These are phyloP conservation scores for Hippocampus barbouri DNA, from an alignment of 2,113 vertebrate genomes.

Conservation along the genomic window DNA sequence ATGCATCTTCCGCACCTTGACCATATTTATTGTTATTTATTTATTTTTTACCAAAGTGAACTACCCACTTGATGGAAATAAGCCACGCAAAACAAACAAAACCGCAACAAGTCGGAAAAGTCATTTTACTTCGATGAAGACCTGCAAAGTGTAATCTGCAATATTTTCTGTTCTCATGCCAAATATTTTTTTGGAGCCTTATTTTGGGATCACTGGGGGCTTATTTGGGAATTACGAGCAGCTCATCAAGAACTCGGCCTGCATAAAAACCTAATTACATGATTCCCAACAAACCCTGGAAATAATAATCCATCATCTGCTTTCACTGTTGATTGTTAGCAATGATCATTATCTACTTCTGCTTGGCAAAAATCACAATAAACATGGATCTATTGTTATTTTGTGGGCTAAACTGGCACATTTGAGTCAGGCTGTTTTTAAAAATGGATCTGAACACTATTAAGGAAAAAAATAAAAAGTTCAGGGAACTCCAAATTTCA, in stretches of 20 bases:
- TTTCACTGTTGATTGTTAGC: background rate
- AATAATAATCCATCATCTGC: background rate
- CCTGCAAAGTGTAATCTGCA: background rate
- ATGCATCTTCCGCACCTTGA: too few species aligned
- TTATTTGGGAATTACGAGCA: background rate
- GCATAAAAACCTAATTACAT: background rate
- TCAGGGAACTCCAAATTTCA: too few species aligned
- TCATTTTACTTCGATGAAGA: background rate
- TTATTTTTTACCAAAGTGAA: background rate
- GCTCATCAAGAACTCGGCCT: background rate
- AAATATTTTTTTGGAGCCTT: background rate
- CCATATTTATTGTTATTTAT: too few species aligned
- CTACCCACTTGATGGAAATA: background rate
- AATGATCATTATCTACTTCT: background rate
- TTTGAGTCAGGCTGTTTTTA: too few species aligned
- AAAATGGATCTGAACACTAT: too few species aligned
- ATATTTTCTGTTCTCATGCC: background rate
- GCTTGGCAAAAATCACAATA: background rate
- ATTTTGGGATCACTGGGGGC: background rate
- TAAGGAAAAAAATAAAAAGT: too few species aligned
- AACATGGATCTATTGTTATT: background rate
- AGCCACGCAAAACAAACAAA: background rate
- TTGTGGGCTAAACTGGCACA: too few species aligned
- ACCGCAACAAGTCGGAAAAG: background rate
- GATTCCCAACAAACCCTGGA: background rate